phyloP scores from a whole-genome alignment of 2,888 invertebrate genomes.

The Phyto melanocephala region DNA sequence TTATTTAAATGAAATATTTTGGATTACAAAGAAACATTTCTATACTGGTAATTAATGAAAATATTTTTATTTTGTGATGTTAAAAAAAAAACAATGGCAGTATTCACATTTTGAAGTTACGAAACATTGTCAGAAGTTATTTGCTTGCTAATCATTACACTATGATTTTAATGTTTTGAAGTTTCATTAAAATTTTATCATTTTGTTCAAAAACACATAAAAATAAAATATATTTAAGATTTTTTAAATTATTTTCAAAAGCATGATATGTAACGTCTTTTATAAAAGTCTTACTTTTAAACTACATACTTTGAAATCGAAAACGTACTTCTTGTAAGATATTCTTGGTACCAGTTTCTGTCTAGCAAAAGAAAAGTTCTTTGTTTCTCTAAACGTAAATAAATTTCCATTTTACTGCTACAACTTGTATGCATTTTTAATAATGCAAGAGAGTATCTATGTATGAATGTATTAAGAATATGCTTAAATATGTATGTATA shows the following conservation, averaged over 20 bases:
- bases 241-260: no score
- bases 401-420: conserved; percentile 11
- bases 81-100: not conserved
- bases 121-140: no score
- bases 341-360: not conserved
- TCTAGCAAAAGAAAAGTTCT: not conserved
- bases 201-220: no score
- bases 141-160: no score
- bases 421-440: conserved; percentile 9
- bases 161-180: no score
- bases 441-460: not conserved
- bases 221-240: no score
- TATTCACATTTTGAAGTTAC: not conserved
- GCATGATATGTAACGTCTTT: no score
- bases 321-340: not conserved
- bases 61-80: no score
- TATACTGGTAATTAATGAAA: not conserved
- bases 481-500: not conserved
- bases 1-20: not conserved
- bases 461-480: not conserved
- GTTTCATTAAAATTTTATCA: no score
- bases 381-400: not conserved
- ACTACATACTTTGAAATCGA: not conserved
- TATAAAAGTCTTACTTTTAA: no score
- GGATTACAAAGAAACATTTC: not conserved